Base-by-base conservation (phyloP, 2,113 vertebrate genomes). In the Odocoileus hemionus region DNA sequence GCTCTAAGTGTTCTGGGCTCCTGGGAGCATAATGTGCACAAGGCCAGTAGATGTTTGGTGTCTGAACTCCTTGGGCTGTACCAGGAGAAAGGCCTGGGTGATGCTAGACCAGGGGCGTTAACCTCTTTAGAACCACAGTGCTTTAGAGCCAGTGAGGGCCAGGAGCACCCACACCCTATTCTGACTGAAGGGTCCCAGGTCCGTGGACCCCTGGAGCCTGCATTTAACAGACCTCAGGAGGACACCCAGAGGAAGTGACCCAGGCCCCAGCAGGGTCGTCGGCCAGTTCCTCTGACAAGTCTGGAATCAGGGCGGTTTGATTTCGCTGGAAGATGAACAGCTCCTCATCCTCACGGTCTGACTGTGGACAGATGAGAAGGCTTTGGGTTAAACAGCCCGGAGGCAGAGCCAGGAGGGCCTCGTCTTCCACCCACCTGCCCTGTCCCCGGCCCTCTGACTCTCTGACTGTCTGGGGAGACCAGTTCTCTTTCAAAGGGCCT, bases 321-420 rank as follows among this genome's bases (percentile, higher is more conserved):
- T 98, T 98, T 95, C 99, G 95, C 87, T 99, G 99, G 98, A 99
- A 99, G 94, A 99, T 98, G 83, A 98, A 97, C 26, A 98, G 85
- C 36, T 99, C 99, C 60, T 92, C 98, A 33, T 99, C 98, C 4
- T 98, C 98, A 26, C 89, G 90, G n/a, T 99, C 99, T 7, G 98
- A 98, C 99, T 99, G 98, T 83, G 88, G 98, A 93, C 2, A 96
- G 60, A 74, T 28, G 50, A 88, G 36, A 79, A 70, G 30, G 17
- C 9, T 70, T 6, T 17, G 91, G 67, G 52, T 54, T 19, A 74
- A 0, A 61, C 0, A 1, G 61, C 26, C 26, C 19, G n/a, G 3
- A 17, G n/a, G 50, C 54, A 54, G 52, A 58, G 57, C 76, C 6
- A 30, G 7, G 13, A 43, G 54, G 12, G 19, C 58, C 33, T 79